Conservation (phyloP, 2,797 vertebrate genomes). For the Gallinago nigripennis region DNA sequence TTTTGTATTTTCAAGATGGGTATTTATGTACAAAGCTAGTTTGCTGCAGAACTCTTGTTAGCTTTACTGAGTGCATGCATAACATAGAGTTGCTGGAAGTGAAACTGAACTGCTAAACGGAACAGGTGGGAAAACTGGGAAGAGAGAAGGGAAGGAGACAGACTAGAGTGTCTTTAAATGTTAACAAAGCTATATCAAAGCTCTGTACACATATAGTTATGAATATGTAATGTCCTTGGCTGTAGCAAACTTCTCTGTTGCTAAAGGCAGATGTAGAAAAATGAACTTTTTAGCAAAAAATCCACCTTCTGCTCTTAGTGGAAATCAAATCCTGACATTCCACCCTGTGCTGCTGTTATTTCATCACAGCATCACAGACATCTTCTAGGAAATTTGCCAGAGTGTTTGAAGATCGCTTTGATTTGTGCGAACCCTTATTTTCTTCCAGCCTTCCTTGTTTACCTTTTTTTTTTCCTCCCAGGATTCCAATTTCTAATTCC, state of each 20-base stretch:
- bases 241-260: neutral
- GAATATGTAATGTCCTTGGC: neutral
- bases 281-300: neutral
- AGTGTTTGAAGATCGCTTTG: neutral
- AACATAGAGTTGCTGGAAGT: conserved; percentile 25
- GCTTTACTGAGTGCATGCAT: conserved; percentile 15
- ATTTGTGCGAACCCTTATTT: neutral
- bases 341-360: neutral
- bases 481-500: neutral
- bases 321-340: neutral
- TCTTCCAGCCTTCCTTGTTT: neutral
- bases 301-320: neutral
- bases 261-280: neutral
- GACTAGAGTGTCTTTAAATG: neutral
- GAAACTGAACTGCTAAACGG: neutral
- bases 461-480: neutral
- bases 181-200: neutral
- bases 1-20: conserved; percentile 18
- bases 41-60: conserved; percentile 15
- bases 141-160: neutral
- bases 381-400: neutral
- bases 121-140: conserved; percentile 7
- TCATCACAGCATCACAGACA: neutral
- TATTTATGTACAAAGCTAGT: neutral
- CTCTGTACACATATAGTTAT: neutral